Base-by-base conservation (phyloP, 64 coral and sea anemone genomes). In the Montipora cactus region DNA sequence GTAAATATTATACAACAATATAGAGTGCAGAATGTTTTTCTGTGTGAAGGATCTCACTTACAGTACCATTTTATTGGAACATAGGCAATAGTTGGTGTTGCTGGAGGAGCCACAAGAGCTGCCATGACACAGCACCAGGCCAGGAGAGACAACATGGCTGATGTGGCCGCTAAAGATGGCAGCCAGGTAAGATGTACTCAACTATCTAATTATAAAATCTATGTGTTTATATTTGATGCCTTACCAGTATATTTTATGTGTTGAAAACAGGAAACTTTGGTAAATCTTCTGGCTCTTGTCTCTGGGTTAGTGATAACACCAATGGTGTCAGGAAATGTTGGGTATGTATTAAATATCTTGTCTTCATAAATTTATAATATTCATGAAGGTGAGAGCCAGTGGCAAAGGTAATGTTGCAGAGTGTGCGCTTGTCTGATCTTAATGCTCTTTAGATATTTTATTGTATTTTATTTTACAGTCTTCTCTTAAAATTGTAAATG, bases 131-230 rank as follows among this genome's bases (percentile, higher is more conserved):
- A 99, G 73, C 98, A 99, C 85, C 98, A 99, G 53, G 98, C 98
- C 13, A 96, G 95, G 75, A 94, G 98, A 75, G 98, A 99, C 92
- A 99, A 99, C 57, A 99, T 99, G 98, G 98, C 98, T 44, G 98
- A 99, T 85, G 98, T 99, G 4, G 95, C 98, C 71, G 98, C 98
- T 64, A 99, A 99, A 85, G 98, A 99, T 93, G 98, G 95, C 44
- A 99, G 98, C 89, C 98, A 99, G 88, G 97, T 98, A 53, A 57
- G 67, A 49, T 79, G 44, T 79, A 5, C 51, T 22, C 5, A 51
- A 19, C 1, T 37, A 37, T 2, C 37, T 37, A 37, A 37, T 37
- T 37, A 37, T 37, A 37, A 37, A 37, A 37, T 37, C 37, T 37
- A 37, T 37, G 37, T 37, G 37, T 37, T 37, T 37, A 37, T 37